These are phyloP conservation scores for Felis chaus DNA, from an alignment of 2,113 vertebrate genomes.

Conservation along the genomic window DNA sequence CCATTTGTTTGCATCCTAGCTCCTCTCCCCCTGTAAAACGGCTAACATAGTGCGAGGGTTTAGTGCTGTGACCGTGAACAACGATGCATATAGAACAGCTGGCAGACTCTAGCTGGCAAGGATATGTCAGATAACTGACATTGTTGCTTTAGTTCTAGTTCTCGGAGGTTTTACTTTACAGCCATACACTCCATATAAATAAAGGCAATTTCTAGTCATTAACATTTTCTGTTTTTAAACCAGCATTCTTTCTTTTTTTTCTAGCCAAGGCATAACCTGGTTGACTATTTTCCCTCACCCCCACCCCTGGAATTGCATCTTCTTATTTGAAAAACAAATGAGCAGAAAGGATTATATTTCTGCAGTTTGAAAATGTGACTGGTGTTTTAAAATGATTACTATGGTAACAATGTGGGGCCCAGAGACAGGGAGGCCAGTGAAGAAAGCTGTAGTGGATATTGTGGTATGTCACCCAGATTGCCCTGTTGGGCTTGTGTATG, in stretches of 20 bases:
- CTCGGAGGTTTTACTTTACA: not conserved
- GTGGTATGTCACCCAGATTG: not conserved
- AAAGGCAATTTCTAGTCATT: not conserved
- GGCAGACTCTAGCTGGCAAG: not conserved
- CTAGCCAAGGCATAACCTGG: not conserved
- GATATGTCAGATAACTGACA: not conserved
- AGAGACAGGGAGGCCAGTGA: not conserved
- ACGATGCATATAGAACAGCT: not conserved
- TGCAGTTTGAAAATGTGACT: not conserved
- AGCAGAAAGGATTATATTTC: not conserved
- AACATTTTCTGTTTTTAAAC: not conserved
- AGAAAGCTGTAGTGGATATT: not conserved
- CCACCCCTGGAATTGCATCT: not conserved
- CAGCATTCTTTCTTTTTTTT: not conserved
- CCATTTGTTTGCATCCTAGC: not conserved
- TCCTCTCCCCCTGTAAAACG: not conserved
- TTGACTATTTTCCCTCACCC: not conserved
- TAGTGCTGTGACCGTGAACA: not conserved
- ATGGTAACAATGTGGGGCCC: not conserved
- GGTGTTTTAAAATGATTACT: not conserved
- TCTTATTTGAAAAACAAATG: not conserved
- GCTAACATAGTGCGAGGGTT: not conserved
- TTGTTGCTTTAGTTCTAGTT: not conserved
- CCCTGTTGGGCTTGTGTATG: not conserved
- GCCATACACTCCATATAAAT: not conserved